Conservation (phyloP, 35 echinoderm and acorn worm species). For the Ophioderma brevispina region DNA sequence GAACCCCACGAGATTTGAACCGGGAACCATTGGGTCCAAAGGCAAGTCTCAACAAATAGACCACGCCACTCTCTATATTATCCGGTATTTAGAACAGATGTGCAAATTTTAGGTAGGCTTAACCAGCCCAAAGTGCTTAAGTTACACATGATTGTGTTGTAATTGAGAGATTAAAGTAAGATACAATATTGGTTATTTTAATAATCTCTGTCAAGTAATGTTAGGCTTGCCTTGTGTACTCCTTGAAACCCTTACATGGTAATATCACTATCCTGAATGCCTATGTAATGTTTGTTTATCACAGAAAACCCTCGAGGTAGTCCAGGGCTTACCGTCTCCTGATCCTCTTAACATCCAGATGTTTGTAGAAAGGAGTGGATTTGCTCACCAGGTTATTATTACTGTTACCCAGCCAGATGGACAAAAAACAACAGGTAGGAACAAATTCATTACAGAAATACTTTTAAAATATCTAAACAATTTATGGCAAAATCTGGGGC, state of each 20-base stretch:
- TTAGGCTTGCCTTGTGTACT: no score
- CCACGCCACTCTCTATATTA: no score
- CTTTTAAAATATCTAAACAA: no score
- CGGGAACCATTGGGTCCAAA: no score
- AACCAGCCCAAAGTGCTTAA: no score
- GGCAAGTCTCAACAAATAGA: no score
- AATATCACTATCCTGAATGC: no score
- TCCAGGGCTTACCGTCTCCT: conserved; percentile 62
- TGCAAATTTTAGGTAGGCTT: no score
- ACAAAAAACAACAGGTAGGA: conserved; percentile 82
- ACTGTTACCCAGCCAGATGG: conserved; percentile 89
- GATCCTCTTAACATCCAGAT: conserved; percentile 88
- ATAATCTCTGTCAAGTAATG: background rate
- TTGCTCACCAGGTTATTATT: conserved; percentile 89
- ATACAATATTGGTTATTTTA: background rate
- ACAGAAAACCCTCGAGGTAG: conserved; percentile 82
- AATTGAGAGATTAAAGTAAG: background rate
- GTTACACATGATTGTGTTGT: no score
- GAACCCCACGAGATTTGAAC: no score
- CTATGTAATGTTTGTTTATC: conserved; percentile 22
- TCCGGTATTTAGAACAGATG: no score
- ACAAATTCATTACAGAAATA: background rate
- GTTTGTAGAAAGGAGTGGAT: conserved; percentile 87
- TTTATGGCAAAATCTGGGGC: no score
- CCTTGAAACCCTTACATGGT: background rate